phyloP scores from a whole-genome alignment of 2,113 vertebrate species.

The Pimephales promelas region DNA sequence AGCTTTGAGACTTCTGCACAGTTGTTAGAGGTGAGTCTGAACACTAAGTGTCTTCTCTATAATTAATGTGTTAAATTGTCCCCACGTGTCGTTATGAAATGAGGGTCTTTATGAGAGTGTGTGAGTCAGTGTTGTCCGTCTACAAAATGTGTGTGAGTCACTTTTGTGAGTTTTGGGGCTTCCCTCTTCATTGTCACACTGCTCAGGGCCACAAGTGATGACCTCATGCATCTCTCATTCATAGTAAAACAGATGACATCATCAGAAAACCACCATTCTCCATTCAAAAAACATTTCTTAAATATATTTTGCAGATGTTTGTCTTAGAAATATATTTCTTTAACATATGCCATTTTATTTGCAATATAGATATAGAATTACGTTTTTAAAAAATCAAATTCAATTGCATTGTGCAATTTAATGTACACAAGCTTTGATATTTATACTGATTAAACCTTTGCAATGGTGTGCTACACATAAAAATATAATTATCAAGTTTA shows the following conservation, averaged over 20 bases:
- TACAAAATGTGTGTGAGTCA: not conserved
- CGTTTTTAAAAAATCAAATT: no score
- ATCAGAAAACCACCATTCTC: not conserved
- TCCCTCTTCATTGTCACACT: constrained; percentile 1
- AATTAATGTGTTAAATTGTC: not conserved
- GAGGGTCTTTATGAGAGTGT: constrained; percentile 3
- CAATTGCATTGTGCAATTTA: not conserved
- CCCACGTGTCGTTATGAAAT: not conserved
- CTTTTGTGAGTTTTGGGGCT: not conserved
- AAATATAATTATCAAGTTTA: not conserved
- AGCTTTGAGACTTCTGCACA: constrained; percentile 1
- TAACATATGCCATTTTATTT: no score
- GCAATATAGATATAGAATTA: no score
- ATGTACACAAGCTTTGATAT: not conserved
- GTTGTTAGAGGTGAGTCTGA: not conserved
- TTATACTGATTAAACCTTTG: not conserved
- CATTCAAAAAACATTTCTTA: not conserved
- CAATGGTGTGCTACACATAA: not conserved
- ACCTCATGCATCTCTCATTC: constrained; percentile 37
- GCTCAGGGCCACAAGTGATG: constrained; percentile 33
- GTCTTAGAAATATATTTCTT: not conserved
- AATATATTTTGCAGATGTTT: not conserved
- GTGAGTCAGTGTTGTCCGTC: constrained; percentile 11
- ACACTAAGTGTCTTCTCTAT: not conserved
- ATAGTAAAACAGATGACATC: constrained; percentile 33